Evolutionary conservation across 2,797 vertebrate species (phyloP).

Genomic region (Karalla daura): DNA sequence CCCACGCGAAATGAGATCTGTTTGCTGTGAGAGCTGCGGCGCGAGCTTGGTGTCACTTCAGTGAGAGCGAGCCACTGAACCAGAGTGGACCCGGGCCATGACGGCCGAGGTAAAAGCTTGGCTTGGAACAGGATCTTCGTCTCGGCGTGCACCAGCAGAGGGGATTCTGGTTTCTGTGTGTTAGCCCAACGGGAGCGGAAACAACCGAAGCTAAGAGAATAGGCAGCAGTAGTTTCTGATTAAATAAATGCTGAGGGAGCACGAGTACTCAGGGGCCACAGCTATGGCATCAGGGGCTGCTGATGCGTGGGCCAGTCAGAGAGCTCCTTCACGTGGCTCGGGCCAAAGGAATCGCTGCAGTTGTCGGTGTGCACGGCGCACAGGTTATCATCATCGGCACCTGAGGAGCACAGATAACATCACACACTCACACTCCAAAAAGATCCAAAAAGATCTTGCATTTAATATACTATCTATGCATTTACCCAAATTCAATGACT

Average conservation of each 20-base stretch:
- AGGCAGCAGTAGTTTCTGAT: not conserved
- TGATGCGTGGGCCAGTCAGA: slow-evolving; percentile 70
- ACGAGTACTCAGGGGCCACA: not conserved
- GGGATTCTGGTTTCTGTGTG: slow-evolving; percentile 37
- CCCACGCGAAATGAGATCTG: slow-evolving; percentile 56
- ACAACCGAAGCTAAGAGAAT: slow-evolving; percentile 1
- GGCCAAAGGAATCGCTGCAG: slow-evolving; percentile 59
- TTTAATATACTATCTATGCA: too few relatives aligned
- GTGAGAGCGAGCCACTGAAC: slow-evolving; percentile 54
- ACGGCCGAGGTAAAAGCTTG: slow-evolving; percentile 64
- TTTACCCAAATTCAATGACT: too few relatives aligned
- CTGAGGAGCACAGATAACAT: slow-evolving; percentile 48
- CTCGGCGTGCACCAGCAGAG: slow-evolving; percentile 55
- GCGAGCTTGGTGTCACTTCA: slow-evolving; percentile 53
- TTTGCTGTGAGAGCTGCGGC: slow-evolving; percentile 34
- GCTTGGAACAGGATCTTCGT: slow-evolving; percentile 78
- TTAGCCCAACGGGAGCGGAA: not conserved
- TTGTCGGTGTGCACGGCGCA: slow-evolving; percentile 59
- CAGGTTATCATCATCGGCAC: slow-evolving; percentile 57
- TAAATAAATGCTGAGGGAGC: not conserved
- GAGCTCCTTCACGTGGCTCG: slow-evolving; percentile 68
- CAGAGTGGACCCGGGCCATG: slow-evolving; percentile 46
- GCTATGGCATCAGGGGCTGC: slow-evolving; percentile 52
- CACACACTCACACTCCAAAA: not conserved
- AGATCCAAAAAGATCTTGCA: too few relatives aligned